phyloP scores from a whole-genome alignment of 92 coral and sea anemone genomes.

The Epizoanthus illoricatus region DNA sequence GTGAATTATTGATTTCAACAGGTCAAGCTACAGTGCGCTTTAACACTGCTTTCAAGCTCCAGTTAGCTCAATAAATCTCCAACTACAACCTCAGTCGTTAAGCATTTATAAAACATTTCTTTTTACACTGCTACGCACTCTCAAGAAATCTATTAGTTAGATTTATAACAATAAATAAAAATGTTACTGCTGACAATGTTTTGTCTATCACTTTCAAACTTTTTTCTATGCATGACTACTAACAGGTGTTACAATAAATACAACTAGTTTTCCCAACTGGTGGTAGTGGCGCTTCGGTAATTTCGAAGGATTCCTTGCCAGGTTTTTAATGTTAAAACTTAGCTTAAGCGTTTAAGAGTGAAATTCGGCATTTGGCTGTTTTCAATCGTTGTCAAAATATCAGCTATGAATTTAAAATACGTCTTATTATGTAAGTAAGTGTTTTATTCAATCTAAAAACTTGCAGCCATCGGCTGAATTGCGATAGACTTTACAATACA shows the following conservation, averaged over 20 bases:
- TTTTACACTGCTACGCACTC: background rate
- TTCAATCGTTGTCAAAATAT: too few species aligned
- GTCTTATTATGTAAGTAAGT: background rate
- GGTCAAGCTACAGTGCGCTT: constrained; percentile 28
- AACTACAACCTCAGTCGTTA: background rate
- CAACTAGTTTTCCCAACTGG: background rate
- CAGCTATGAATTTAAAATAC: too few species aligned
- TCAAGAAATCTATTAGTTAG: background rate
- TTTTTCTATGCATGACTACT: constrained; percentile 21
- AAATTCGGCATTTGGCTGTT: too few species aligned
- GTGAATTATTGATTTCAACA: constrained; percentile 15
- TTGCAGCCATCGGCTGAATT: too few species aligned
- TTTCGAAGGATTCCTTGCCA: background rate
- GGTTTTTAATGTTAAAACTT: background rate
- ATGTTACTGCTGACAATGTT: background rate
- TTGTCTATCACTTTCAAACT: background rate
- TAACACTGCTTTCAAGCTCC: constrained; percentile 27
- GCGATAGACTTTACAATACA: too few species aligned
- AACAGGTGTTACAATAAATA: background rate
- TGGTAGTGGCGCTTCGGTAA: background rate
- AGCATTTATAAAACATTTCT: background rate
- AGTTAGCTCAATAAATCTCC: background rate
- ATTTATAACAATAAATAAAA: background rate
- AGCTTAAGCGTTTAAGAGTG: too few species aligned
- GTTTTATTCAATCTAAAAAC: too few species aligned